A percentile compares a stretch with the other conserved stretches of the same genome.
These are phyloP conservation scores for Cyclopterus lumpus DNA, from an alignment of 2,797 vertebrate genomes.

Conservation along the genomic window DNA sequence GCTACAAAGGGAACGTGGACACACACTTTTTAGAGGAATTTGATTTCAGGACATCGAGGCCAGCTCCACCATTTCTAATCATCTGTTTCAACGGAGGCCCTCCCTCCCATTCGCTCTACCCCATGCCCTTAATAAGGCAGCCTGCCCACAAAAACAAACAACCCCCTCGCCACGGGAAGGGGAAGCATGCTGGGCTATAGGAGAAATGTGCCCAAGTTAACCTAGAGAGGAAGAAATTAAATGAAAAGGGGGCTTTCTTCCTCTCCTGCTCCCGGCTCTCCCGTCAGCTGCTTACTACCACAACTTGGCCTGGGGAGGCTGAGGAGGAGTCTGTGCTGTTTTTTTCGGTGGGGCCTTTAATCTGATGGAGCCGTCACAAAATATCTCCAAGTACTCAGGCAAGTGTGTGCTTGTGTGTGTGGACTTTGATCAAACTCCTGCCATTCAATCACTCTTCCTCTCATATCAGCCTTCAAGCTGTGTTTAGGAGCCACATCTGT, in stretches of 20 bases:
- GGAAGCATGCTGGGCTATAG: slow-evolving; percentile 55
- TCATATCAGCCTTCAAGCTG: slow-evolving; percentile 72
- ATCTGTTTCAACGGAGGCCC: slow-evolving; percentile 53
- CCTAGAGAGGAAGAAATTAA: slow-evolving; percentile 43
- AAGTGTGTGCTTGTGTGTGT: slow-evolving; percentile 29
- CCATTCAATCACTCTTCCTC: slow-evolving; percentile 68
- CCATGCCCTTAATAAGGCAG: slow-evolving; percentile 62
- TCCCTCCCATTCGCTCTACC: slow-evolving; percentile 31
- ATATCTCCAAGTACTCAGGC: slow-evolving; percentile 43
- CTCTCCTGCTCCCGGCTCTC: slow-evolving; percentile 31
- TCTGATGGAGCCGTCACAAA: slow-evolving; percentile 54
- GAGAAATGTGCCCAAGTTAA: slow-evolving; percentile 46
- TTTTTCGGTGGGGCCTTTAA: slow-evolving; percentile 51
- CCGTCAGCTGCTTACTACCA: slow-evolving; percentile 17
- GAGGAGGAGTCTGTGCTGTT: slow-evolving; percentile 50
- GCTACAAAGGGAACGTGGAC: slow-evolving; percentile 31
- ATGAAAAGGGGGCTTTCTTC: slow-evolving; percentile 42
- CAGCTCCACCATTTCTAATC: slow-evolving; percentile 54
- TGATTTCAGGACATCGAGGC: slow-evolving; percentile 38
- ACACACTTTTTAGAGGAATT: slow-evolving; percentile 34
- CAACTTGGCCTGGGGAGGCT: slow-evolving; percentile 41
- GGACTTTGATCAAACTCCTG: slow-evolving; percentile 70
- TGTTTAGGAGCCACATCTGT: slow-evolving; percentile 69
- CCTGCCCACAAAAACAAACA: slow-evolving; percentile 67
- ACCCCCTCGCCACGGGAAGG: slow-evolving; percentile 40